Conservation (phyloP, 2,888 invertebrate genomes). For the Drosophila pseudotalamancana region DNA sequence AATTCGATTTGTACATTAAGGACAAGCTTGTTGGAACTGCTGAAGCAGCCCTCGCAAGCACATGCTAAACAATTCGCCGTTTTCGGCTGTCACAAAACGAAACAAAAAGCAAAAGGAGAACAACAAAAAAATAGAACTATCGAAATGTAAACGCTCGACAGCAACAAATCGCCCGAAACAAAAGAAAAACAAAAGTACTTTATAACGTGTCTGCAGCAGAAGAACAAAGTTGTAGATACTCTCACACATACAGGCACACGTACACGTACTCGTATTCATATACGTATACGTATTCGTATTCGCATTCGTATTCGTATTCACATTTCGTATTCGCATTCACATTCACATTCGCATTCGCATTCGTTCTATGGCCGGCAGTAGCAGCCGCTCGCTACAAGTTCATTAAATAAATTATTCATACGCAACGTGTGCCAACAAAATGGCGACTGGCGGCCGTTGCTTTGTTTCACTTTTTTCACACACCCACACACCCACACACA, state of each 20-base stretch:
- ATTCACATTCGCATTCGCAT: slow-evolving; percentile 24
- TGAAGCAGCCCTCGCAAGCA: slow-evolving; percentile 30
- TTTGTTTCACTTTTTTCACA: slow-evolving; percentile 66
- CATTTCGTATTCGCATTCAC: slow-evolving; percentile 22
- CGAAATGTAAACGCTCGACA: slow-evolving; percentile 56
- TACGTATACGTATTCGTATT: slow-evolving; percentile 14
- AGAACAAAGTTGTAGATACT: slow-evolving; percentile 49
- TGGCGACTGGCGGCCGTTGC: slow-evolving; percentile 68
- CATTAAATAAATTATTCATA: slow-evolving; percentile 83
- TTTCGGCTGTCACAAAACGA: slow-evolving; percentile 57
- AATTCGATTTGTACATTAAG: no score
- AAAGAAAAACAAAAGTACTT: slow-evolving; percentile 70
- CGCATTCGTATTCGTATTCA: slow-evolving; percentile 10
- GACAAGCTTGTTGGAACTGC: background rate
- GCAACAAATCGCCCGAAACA: slow-evolving; percentile 70
- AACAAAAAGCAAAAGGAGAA: slow-evolving; percentile 26
- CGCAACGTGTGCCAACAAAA: slow-evolving; percentile 77
- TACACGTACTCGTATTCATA: slow-evolving; percentile 17
- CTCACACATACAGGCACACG: slow-evolving; percentile 20
- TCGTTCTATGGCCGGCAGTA: slow-evolving; percentile 24
- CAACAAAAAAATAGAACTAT: slow-evolving; percentile 50
- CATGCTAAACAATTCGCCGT: slow-evolving; percentile 38
- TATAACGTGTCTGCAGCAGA: slow-evolving; percentile 69
- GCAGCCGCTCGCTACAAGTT: slow-evolving; percentile 65
- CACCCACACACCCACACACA: slow-evolving; percentile 10